Percentiles rank a stretch among this genome's conserved stretches.
phyloP scores from a whole-genome alignment of 2,888 invertebrate genomes.

The Carterocephalus palaemon region DNA sequence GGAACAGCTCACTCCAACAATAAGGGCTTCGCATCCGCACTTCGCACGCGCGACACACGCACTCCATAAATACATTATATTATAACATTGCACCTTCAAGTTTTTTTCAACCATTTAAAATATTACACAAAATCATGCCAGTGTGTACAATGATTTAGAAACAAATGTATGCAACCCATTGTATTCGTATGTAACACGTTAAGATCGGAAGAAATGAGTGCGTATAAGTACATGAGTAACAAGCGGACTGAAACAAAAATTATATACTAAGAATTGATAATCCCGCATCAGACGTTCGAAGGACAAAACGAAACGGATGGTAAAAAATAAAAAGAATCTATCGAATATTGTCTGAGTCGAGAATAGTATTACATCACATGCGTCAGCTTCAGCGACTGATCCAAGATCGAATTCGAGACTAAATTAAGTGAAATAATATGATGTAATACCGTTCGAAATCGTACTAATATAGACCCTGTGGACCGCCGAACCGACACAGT shows the following conservation, averaged over 20 bases:
- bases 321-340: constrained; percentile 29
- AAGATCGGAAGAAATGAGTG: constrained; percentile 31
- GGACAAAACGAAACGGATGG: constrained; percentile 29
- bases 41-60: constrained; percentile 38
- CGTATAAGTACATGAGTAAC: constrained; percentile 33
- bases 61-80: constrained; percentile 52
- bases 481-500: constrained; percentile 52
- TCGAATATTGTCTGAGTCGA: constrained; percentile 53
- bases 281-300: constrained; percentile 41
- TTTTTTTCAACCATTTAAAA: constrained; percentile 56
- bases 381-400: constrained; percentile 9
- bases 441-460: constrained; percentile 24
- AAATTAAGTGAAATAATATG: constrained; percentile 6
- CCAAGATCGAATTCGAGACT: constrained; percentile 20
- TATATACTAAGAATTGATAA: constrained; percentile 34
- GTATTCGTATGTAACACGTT: constrained; percentile 16
- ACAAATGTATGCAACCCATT: constrained; percentile 34
- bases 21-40: constrained; percentile 51
- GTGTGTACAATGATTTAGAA: constrained; percentile 32
- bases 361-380: constrained; percentile 39
- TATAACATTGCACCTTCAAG: constrained; percentile 76
- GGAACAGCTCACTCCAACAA: constrained; percentile 57
- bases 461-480: constrained; percentile 69
- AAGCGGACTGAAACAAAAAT: constrained; percentile 27
- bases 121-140: constrained; percentile 61